phyloP scores from a whole-genome alignment of 2,888 invertebrate species.

The Hydroisotoma schaefferi region DNA sequence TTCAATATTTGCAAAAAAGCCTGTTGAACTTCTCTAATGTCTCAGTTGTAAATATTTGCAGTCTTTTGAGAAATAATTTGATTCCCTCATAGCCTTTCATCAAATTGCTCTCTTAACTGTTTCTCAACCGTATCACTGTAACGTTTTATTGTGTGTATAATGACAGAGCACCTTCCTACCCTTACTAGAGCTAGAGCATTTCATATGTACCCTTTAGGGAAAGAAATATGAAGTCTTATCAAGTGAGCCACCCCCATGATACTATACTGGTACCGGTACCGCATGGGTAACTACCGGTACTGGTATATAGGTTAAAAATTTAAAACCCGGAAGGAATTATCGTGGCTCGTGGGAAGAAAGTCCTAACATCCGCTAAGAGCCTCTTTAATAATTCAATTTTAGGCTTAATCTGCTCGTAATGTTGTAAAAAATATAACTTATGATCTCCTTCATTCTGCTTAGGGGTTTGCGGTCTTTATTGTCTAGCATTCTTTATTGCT shows the following conservation, averaged over 20 bases:
- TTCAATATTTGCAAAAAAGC: constrained; percentile 44
- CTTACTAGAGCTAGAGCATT: too few relatives aligned
- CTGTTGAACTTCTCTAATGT: constrained; percentile 37
- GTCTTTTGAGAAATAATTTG: constrained; percentile 19
- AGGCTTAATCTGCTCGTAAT: background rate
- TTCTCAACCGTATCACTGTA: constrained; percentile 4
- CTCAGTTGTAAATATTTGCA: constrained; percentile 17
- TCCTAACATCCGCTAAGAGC: background rate
- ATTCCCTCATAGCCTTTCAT: constrained; percentile 13
- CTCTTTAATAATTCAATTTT: constrained; percentile 3
- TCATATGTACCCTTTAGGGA: too few relatives aligned
- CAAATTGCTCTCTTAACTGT: background rate
- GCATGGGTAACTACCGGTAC: too few relatives aligned
- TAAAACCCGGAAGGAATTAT: constrained; percentile 1
- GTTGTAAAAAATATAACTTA: background rate
- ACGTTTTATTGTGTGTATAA: background rate
- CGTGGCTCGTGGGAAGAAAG: constrained; percentile 11
- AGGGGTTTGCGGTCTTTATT: too few relatives aligned
- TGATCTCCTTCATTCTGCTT: background rate
- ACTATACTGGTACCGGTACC: too few relatives aligned
- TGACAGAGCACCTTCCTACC: too few relatives aligned
- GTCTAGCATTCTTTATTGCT: too few relatives aligned
- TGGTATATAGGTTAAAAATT: background rate
- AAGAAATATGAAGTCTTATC: too few relatives aligned
- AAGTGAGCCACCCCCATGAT: too few relatives aligned